Evolutionary conservation across 2,113 vertebrate species (phyloP).

Genomic region (Nothobranchius kuhntae): DNA sequence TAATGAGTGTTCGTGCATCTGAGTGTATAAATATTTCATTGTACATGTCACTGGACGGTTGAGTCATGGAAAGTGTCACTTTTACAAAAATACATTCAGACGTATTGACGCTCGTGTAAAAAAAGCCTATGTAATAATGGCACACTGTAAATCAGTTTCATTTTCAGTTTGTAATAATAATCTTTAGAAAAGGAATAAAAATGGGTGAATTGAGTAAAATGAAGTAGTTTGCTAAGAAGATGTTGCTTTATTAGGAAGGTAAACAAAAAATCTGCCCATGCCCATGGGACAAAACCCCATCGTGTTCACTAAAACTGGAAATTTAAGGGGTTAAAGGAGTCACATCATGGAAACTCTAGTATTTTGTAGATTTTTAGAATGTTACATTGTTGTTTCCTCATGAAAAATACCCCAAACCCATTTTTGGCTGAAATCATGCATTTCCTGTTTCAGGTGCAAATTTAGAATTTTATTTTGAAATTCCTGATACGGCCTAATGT

Average conservation of each 20-base stretch:
- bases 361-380: too few relatives aligned
- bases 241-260: background rate
- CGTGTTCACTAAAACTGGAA: too few relatives aligned
- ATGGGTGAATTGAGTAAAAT: background rate
- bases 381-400: too few relatives aligned
- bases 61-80: background rate
- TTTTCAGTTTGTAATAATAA: background rate
- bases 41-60: background rate
- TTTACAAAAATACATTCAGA: background rate
- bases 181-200: background rate
- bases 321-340: too few relatives aligned
- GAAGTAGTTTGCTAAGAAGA: background rate
- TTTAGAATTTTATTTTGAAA: too few relatives aligned
- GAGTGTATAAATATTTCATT: background rate
- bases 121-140: background rate
- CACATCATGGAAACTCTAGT: too few relatives aligned
- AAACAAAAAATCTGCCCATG: background rate
- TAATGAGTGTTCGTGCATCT: background rate
- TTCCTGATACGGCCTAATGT: too few relatives aligned
- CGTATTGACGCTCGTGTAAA: background rate
- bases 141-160: background rate
- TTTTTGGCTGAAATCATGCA: too few relatives aligned
- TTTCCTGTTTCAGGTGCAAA: too few relatives aligned
- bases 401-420: too few relatives aligned
- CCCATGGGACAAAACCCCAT: too few relatives aligned